These are phyloP conservation scores for Rhamnusium bicolor DNA, from an alignment of 2,888 invertebrate genomes.

Conservation along the genomic window DNA sequence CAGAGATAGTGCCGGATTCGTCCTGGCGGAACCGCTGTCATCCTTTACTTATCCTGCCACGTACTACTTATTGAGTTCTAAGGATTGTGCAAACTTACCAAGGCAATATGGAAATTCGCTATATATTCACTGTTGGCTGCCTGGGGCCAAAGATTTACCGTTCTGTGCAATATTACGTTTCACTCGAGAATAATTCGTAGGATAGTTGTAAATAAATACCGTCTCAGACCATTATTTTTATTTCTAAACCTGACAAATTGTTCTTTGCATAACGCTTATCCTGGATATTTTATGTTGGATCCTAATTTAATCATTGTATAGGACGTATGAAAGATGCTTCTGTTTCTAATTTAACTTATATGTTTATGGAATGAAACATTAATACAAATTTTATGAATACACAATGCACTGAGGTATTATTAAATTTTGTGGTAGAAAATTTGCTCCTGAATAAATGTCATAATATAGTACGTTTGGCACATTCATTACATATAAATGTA, in stretches of 20 bases:
- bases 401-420: no score
- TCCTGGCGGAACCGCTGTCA: slow-evolving; percentile 40
- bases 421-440: no score
- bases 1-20: slow-evolving; percentile 32
- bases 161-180: not conserved
- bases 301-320: not conserved
- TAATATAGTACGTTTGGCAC: no score
- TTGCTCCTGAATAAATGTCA: no score
- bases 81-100: slow-evolving; percentile 27
- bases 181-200: not conserved
- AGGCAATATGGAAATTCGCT: slow-evolving; percentile 3
- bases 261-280: not conserved
- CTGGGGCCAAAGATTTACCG: not conserved
- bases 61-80: slow-evolving; percentile 42
- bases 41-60: slow-evolving; percentile 46
- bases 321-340: no score
- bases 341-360: no score
- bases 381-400: no score
- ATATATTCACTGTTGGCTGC: slow-evolving; percentile 1
- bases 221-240: not conserved
- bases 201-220: not conserved
- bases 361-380: no score
- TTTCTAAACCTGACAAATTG: not conserved
- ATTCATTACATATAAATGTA: no score
- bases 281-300: not conserved